phyloP scores from a whole-genome alignment of 2,113 vertebrate genomes.

The Indicator maculatus region DNA sequence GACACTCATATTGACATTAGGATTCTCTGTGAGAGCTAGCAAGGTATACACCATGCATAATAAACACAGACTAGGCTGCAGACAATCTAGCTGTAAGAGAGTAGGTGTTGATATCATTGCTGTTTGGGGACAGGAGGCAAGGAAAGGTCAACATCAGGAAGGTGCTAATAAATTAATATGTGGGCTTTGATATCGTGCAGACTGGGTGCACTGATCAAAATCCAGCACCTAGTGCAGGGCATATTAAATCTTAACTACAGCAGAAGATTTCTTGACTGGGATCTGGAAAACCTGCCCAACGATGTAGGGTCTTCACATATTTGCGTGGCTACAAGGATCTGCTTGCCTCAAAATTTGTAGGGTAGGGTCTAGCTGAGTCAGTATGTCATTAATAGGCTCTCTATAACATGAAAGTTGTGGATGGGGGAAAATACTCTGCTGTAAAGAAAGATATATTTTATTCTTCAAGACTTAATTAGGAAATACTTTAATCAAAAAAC shows the following conservation, averaged over 20 bases:
- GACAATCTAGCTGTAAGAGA: not conserved
- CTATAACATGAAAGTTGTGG: not conserved
- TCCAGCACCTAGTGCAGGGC: not conserved
- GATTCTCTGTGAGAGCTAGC: conserved; percentile 43
- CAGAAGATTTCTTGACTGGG: not conserved
- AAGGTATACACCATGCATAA: conserved; percentile 27
- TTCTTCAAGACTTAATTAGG: not conserved
- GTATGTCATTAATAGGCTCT: not conserved
- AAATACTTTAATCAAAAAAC: not conserved
- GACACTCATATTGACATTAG: conserved; percentile 41
- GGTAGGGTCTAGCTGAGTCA: not conserved
- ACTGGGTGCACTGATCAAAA: not conserved
- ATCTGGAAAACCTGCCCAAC: not conserved
- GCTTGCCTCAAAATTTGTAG: not conserved
- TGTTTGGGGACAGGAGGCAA: rapidly evolving
- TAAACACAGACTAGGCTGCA: not conserved
- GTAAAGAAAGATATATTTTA: not conserved
- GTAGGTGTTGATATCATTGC: not conserved
- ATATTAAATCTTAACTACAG: not conserved
- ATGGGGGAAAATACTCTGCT: not conserved
- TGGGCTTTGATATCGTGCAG: not conserved
- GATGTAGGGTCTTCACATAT: not conserved
- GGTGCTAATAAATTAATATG: not conserved
- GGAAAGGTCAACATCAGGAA: not conserved
- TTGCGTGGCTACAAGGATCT: not conserved